A percentile compares a stretch with the other conserved stretches of the same genome.
These are phyloP conservation scores for Dendrolimus kikuchii DNA, from an alignment of 1,140 invertebrate genomes.

Conservation along the genomic window DNA sequence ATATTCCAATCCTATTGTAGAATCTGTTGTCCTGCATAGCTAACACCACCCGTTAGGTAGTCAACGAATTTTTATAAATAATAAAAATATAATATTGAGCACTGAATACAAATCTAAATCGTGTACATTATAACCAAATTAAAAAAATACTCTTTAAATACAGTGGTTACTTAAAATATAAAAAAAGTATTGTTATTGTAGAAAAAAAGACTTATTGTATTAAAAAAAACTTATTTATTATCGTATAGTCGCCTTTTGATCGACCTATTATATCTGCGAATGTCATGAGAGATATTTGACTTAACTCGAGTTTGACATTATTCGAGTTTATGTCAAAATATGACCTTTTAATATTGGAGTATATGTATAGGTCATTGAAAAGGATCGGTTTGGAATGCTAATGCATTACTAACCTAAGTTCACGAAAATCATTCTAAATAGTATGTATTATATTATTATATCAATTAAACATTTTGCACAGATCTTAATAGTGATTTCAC, in stretches of 20 bases:
- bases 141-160: slow-evolving; percentile 27
- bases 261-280: not conserved
- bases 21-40: slow-evolving; percentile 46
- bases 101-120: slow-evolving; percentile 58
- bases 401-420: slow-evolving; percentile 30
- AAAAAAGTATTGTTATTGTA: slow-evolving; percentile 63
- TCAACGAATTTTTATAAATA: slow-evolving; percentile 63
- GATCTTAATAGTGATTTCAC: slow-evolving; percentile 45
- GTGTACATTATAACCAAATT: slow-evolving; percentile 47
- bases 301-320: too few relatives aligned
- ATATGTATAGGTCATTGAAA: too few relatives aligned
- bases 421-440: slow-evolving; percentile 66
- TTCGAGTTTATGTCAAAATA: too few relatives aligned
- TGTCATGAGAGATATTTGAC: too few relatives aligned
- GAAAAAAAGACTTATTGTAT: slow-evolving; percentile 54
- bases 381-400: not conserved
- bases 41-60: slow-evolving; percentile 63
- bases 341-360: too few relatives aligned
- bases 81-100: slow-evolving; percentile 54
- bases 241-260: slow-evolving; percentile 21
- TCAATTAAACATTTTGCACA: slow-evolving; percentile 68
- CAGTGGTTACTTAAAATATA: slow-evolving; percentile 40
- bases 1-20: slow-evolving; percentile 43
- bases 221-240: slow-evolving; percentile 27
- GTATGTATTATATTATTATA: slow-evolving; percentile 36